Evolutionary conservation across 2,113 vertebrate species (phyloP), one percentile per base, ranked within the genome.

Genomic region (Dicaeum eximium): DNA sequence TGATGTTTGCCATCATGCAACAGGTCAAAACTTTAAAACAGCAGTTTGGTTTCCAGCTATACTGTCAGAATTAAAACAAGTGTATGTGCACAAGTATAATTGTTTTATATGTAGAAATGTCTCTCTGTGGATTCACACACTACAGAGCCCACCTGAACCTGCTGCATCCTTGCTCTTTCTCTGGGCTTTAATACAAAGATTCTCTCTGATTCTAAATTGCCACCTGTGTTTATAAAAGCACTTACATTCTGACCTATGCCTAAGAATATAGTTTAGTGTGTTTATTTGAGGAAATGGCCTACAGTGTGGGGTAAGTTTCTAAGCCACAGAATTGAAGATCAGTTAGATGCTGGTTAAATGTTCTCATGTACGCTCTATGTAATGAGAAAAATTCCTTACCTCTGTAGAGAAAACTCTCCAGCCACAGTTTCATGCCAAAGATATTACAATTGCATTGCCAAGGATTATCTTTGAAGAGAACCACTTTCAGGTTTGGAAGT

Each of bases 381-480:
- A 69, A 51, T 53, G 54, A 80, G 86, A 78, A 90, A 79, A 81
- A 62, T 79, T 94, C 97, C 97, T 98, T 86, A 99, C 99, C 99
- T 99, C 98, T 99, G 85, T 99, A 99, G 60, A 98, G 95, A 97
- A 99, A 99, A 58, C 97, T 99, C 96, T 99, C 99, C 97, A 99
- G 96, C 99, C 99, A 99, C 84, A 99, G 98, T 97, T 99, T 99
- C 90, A 99, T 97, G 79, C 98, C 98, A 83, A 99, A 98, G 83
- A 99, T 94, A 58, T 99, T 98, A 89, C 99, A 99, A 77, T 98
- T 99, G 88, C 99, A 99, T 95, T 98, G 98, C 99, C 99, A 99
- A 73, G 98, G 98, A 97, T 99, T 99, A 80, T 98, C 98, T 95
- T 97, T 98, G 90, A 99, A 98, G 74, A 98, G 97, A 80, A 99